Evolutionary conservation across 2,113 vertebrate species (phyloP).

Genomic region (Muntiacus reevesi): DNA sequence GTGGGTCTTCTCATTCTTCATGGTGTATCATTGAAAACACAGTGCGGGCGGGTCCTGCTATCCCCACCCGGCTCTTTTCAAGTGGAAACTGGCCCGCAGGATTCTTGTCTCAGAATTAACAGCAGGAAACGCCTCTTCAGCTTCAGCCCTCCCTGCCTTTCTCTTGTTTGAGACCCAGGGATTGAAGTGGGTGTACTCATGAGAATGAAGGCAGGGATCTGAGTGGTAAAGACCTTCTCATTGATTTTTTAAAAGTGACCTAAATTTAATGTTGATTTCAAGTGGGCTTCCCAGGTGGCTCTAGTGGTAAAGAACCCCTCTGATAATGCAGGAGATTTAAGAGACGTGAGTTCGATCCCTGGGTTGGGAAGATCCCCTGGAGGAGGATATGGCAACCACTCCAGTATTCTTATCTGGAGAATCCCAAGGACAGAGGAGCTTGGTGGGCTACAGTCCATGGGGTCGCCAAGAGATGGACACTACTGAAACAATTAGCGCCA

Average conservation of each 20-base stretch:
- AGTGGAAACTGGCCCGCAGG: not conserved
- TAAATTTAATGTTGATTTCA: not conserved
- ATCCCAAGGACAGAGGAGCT: not conserved
- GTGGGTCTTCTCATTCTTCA: not conserved
- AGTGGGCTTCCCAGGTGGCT: not conserved
- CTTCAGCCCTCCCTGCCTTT: not conserved
- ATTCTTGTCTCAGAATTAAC: not conserved
- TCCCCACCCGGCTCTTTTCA: not conserved
- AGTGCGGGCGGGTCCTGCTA: not conserved
- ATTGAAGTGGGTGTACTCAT: not conserved
- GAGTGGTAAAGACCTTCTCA: not conserved
- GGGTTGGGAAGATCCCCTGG: not conserved
- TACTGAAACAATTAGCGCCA: not conserved
- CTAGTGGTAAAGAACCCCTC: not conserved
- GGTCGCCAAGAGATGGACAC: not conserved
- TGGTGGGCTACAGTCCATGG: not conserved
- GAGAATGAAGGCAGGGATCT: not conserved
- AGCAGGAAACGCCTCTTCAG: not conserved
- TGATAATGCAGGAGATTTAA: not conserved
- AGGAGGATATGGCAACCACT: not conserved
- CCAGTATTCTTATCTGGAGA: not conserved
- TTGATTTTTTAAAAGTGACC: not conserved
- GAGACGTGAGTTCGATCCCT: not conserved
- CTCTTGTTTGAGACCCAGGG: not conserved
- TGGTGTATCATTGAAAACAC: not conserved